These are phyloP conservation scores for Virgularia gustaviana DNA, from an alignment of 92 coral and sea anemone species.

Conservation along the genomic window DNA sequence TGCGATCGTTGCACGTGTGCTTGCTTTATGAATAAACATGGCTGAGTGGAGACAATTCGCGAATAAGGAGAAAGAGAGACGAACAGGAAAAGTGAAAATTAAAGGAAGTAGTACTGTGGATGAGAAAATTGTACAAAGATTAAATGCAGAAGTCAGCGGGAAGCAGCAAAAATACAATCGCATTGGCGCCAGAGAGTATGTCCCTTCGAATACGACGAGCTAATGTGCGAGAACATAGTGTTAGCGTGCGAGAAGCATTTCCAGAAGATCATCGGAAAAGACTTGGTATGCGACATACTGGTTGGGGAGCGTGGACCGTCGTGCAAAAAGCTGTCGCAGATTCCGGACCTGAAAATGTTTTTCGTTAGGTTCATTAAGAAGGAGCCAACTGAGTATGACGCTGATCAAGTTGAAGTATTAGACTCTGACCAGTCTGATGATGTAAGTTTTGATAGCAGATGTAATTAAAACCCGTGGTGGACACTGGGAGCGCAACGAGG, in stretches of 20 bases:
- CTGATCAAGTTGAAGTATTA: slow-evolving; percentile 37
- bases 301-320: slow-evolving; percentile 54
- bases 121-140: slow-evolving; percentile 53
- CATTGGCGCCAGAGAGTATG: slow-evolving; percentile 48
- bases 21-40: slow-evolving; percentile 44
- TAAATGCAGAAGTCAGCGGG: slow-evolving; percentile 45
- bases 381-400: slow-evolving; percentile 21
- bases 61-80: slow-evolving; percentile 53
- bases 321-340: slow-evolving; percentile 41
- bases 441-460: neutral
- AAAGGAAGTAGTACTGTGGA: slow-evolving; percentile 26
- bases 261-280: slow-evolving; percentile 11
- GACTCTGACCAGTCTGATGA: neutral
- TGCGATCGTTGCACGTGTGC: neutral
- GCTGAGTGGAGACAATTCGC: slow-evolving; percentile 65
- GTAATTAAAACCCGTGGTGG: neutral
- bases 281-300: slow-evolving; percentile 50
- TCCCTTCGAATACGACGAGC: slow-evolving; percentile 38
- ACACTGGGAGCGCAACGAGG: too few relatives aligned
- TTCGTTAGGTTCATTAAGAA: slow-evolving; percentile 38
- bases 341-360: slow-evolving; percentile 43
- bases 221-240: slow-evolving; percentile 31
- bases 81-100: slow-evolving; percentile 49
- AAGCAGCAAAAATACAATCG: slow-evolving; percentile 53
- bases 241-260: slow-evolving; percentile 44